Evolutionary conservation across 2,113 vertebrate species (phyloP).

Genomic region (Tyto alba): DNA sequence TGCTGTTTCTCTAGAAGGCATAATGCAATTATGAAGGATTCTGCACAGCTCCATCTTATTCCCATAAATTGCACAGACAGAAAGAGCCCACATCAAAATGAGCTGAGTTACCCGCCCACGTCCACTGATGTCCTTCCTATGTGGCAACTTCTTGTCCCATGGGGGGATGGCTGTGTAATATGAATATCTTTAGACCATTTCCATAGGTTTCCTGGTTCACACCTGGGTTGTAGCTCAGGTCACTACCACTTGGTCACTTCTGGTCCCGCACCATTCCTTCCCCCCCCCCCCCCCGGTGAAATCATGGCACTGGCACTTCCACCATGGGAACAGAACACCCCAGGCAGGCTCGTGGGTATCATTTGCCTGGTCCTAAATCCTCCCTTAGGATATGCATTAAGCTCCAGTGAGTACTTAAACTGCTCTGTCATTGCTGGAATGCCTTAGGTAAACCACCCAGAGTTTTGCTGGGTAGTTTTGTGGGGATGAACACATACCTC

Average conservation of each 20-base stretch:
- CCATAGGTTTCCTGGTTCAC: not conserved
- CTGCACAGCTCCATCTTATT: not conserved
- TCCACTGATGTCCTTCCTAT: not conserved
- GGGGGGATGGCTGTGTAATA: not conserved
- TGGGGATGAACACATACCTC: not conserved
- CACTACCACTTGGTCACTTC: not conserved
- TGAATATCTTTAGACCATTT: not conserved
- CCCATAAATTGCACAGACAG: not conserved
- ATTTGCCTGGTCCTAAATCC: not conserved
- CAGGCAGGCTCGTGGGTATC: not conserved
- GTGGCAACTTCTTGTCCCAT: not conserved
- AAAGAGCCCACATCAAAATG: not conserved
- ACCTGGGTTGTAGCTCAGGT: not conserved
- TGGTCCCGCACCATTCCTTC: not conserved
- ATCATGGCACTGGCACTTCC: rapidly evolving
- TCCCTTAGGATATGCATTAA: not conserved
- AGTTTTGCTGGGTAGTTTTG: not conserved
- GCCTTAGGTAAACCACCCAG: not conserved
- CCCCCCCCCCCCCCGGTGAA: not conserved
- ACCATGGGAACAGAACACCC: not conserved
- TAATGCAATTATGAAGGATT: not conserved
- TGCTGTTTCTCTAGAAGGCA: not conserved
- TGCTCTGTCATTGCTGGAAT: not conserved
- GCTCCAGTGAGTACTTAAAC: rapidly evolving
- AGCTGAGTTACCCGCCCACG: not conserved